Percentiles rank a stretch among this genome's conserved stretches.
These are phyloP conservation scores for Macrotus californicus DNA, from an alignment of 2,113 vertebrate genomes.

Conservation along the genomic window DNA sequence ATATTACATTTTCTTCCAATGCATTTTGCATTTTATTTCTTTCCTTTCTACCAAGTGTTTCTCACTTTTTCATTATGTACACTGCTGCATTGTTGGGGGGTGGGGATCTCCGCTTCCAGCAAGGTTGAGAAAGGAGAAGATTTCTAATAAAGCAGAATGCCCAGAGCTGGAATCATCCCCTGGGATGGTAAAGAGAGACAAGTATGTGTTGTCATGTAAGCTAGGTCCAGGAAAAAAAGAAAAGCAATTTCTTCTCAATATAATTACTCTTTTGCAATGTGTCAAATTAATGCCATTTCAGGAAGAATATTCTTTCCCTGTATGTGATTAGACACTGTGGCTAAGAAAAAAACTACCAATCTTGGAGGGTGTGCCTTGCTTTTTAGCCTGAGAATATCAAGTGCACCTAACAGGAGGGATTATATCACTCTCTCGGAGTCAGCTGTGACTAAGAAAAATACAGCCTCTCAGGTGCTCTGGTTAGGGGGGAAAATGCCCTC, in stretches of 20 bases:
- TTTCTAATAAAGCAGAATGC: neutral
- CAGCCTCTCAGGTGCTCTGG: neutral
- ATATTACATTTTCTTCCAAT: neutral
- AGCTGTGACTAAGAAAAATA: neutral
- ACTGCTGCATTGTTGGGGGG: neutral
- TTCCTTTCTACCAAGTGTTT: neutral
- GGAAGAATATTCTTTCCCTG: neutral
- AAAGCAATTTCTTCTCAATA: neutral
- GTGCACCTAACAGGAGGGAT: neutral
- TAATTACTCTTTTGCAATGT: neutral
- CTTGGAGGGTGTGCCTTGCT: neutral
- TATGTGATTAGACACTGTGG: neutral
- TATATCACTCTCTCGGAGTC: neutral
- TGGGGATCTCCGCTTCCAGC: neutral
- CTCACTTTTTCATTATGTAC: neutral
- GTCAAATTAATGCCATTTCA: neutral
- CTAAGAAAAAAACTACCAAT: neutral
- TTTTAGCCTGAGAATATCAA: neutral
- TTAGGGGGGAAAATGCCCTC: neutral
- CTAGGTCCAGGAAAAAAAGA: neutral
- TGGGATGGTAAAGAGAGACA: neutral
- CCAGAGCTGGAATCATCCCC: neutral
- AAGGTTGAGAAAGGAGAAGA: neutral
- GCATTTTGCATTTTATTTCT: neutral
- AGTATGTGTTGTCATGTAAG: neutral